These are phyloP conservation scores for Pristionchus japonicus DNA, from an alignment of 2,888 invertebrate genomes.

Conservation along the genomic window DNA sequence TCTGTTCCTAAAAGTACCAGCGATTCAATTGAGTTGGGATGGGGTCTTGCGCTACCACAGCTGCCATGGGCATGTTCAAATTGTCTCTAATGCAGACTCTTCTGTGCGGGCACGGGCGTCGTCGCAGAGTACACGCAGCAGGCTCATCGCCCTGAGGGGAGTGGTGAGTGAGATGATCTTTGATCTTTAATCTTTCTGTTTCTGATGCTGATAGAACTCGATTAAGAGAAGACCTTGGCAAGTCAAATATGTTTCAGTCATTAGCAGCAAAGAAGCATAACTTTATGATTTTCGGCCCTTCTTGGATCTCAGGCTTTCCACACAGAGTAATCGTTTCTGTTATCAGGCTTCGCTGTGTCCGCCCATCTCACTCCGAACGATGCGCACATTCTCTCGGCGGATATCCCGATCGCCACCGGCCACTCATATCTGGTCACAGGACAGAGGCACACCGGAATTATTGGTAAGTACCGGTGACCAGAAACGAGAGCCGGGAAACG, in stretches of 20 bases:
- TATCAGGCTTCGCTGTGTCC: slow-evolving; percentile 41
- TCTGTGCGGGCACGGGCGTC: slow-evolving; percentile 31
- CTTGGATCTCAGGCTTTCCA: no score
- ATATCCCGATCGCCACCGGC: background rate
- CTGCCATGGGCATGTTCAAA: no score
- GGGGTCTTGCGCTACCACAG: no score
- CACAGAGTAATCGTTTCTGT: no score
- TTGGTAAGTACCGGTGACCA: slow-evolving; percentile 25
- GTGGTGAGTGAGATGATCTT: background rate
- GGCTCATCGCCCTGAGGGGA: background rate
- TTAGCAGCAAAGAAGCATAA: no score
- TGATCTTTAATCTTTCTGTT: background rate
- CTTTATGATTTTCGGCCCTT: no score
- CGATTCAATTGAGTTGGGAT: no score
- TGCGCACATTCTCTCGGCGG: slow-evolving; percentile 23
- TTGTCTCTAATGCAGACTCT: background rate
- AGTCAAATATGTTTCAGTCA: no score
- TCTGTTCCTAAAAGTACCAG: no score
- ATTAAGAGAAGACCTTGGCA: no score
- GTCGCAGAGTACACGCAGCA: slow-evolving; percentile 3
- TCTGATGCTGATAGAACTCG: no score
- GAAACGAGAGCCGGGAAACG: no score
- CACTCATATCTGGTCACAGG: slow-evolving; percentile 35
- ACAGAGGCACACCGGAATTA: slow-evolving; percentile 37
- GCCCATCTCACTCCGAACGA: slow-evolving; percentile 43